Percentiles rank a stretch among this genome's conserved stretches.
phyloP scores from a whole-genome alignment of 2,113 vertebrate genomes.

The Xiphorhynchus elegans region DNA sequence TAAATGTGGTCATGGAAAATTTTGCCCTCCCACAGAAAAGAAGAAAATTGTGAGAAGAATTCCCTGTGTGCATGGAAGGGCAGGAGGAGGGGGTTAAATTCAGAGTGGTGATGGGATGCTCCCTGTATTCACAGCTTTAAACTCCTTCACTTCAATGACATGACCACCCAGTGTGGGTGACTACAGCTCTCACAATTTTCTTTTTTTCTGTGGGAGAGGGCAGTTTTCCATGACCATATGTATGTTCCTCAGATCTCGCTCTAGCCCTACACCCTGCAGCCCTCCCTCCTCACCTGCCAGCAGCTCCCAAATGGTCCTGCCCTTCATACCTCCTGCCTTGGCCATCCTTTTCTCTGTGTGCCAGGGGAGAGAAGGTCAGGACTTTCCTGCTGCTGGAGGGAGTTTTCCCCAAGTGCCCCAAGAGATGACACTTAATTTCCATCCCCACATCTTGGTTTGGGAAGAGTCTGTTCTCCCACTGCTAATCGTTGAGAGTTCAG shows the following conservation, averaged over 20 bases:
- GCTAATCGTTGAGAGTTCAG: neutral
- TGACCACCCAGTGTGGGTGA: neutral
- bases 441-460: neutral
- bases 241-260: neutral
- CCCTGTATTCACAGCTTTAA: neutral
- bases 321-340: neutral
- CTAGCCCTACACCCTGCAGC: neutral
- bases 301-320: neutral
- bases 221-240: neutral
- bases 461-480: neutral
- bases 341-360: neutral
- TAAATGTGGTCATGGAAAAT: neutral
- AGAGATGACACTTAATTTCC: neutral
- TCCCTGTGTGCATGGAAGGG: rapidly evolving
- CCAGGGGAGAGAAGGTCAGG: neutral
- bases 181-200: neutral
- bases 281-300: neutral
- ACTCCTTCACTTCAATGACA: neutral
- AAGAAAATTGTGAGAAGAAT: neutral
- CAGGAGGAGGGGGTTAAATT: neutral
- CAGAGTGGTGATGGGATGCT: neutral
- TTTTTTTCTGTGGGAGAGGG: neutral
- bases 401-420: neutral
- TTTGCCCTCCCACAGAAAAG: neutral
- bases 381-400: neutral